phyloP scores from a whole-genome alignment of 2,888 invertebrate genomes.

The Latheticus oryzae region DNA sequence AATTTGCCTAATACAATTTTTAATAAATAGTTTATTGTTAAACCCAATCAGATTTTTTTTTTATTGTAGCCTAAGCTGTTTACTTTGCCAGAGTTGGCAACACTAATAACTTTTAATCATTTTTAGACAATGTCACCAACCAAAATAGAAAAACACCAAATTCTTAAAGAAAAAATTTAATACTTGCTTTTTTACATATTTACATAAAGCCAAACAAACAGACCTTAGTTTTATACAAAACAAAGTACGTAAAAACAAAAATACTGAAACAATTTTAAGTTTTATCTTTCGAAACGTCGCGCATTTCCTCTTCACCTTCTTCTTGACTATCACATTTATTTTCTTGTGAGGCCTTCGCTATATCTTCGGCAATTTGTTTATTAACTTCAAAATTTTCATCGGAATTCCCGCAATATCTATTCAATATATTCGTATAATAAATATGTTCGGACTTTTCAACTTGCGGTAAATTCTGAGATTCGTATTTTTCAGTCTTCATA shows the following conservation, averaged over 20 bases:
- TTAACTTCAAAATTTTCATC: slow-evolving; percentile 52
- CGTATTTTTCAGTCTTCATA: slow-evolving; percentile 53
- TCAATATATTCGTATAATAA: slow-evolving; percentile 52
- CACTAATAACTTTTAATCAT: no score
- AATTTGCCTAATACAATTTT: slow-evolving; percentile 27
- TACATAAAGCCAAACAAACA: slow-evolving; percentile 43
- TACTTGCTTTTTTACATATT: slow-evolving; percentile 44
- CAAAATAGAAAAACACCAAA: no score
- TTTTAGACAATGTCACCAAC: no score
- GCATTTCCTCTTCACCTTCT: slow-evolving; percentile 13
- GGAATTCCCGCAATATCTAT: slow-evolving; percentile 49
- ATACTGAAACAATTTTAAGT: slow-evolving; percentile 36
- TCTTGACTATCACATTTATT: slow-evolving; percentile 3
- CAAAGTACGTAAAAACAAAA: slow-evolving; percentile 32
- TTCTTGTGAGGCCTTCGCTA: no score
- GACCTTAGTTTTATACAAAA: slow-evolving; percentile 38
- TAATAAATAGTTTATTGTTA: slow-evolving; percentile 31
- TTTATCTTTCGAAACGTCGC: slow-evolving; percentile 37
- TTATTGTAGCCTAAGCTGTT: no score
- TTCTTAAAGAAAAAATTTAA: slow-evolving; percentile 45
- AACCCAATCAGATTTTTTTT: no score
- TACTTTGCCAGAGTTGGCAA: no score
- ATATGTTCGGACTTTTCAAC: slow-evolving; percentile 51
- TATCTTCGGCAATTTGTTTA: slow-evolving; percentile 45
- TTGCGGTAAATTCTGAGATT: slow-evolving; percentile 47